Conservation (phyloP, 2,888 invertebrate species). For the Tanypteryx hageni region DNA sequence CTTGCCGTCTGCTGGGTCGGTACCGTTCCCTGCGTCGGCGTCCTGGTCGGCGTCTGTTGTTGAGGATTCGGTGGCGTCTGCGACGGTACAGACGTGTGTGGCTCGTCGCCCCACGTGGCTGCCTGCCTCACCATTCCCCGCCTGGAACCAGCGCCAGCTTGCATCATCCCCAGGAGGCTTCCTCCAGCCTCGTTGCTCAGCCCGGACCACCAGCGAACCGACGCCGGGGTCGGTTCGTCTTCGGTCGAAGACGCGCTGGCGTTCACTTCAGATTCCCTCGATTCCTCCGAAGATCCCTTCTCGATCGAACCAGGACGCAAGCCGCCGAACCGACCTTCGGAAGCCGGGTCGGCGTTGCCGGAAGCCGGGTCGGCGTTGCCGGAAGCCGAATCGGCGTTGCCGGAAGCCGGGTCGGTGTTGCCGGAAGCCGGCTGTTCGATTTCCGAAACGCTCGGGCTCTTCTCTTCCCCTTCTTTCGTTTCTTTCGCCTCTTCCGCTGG, state of each 20-base stretch:
- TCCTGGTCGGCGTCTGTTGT: conserved; percentile 27
- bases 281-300: conserved; percentile 70
- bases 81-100: neutral
- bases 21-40: neutral
- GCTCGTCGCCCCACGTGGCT: conserved; percentile 44
- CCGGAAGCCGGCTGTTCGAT: conserved; percentile 74
- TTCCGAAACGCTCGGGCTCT: conserved; percentile 74
- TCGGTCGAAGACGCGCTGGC: conserved; percentile 72
- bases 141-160: conserved; percentile 5
- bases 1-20: conserved; percentile 31
- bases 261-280: conserved; percentile 74
- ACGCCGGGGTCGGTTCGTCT: conserved; percentile 71
- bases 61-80: conserved; percentile 26
- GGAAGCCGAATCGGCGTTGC: conserved; percentile 69
- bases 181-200: conserved; percentile 76
- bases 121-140: conserved; percentile 53
- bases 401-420: conserved; percentile 69
- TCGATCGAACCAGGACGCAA: conserved; percentile 70
- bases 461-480: conserved; percentile 77
- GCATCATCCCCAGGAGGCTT: conserved; percentile 52
- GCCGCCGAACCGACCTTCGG: conserved; percentile 71
- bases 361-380: conserved; percentile 70
- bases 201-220: conserved; percentile 76
- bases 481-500: conserved; percentile 2
- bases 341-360: conserved; percentile 67